Evolutionary conservation across 2,888 invertebrate genomes (phyloP), one percentile per base, ranked within the genome.

Genomic region (Habroteleia sp.): DNA sequence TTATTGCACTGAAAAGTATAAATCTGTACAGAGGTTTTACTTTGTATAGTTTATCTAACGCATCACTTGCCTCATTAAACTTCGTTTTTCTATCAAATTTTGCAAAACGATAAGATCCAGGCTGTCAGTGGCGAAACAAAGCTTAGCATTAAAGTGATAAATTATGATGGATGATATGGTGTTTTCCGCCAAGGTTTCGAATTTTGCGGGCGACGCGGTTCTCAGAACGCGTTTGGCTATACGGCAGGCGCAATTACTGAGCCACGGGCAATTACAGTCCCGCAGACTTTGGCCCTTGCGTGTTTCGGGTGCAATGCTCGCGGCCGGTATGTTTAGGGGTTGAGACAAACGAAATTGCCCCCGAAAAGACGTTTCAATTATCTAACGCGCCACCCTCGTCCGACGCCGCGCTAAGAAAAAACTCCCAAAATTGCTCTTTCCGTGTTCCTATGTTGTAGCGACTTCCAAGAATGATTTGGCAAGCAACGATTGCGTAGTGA

Each of bases 221-320:
- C 75, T 37, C n/a, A 20, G 75, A 75, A 75, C 8, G 10, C 29
- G 54, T 41, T 54, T 14, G 65, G 20, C 37, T 63, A 58, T 58
- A 58, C 27, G 56, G 39, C 62, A 48, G 50, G 56, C 35, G 75
- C 56, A 75, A 75, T 75, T 75, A 75, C 71, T 44, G 60, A 42
- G 65, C 65, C 52, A 54, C 58, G 63, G 41, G 56, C 74, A 71
- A 75, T 75, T 75, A 75, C 74, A 50, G 65, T 65, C 50, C 14
- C 58, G 54, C 39, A 50, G 69, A 52, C 74, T 48, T 54, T 69
- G 68, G 46, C 69, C 62, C 54, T 75, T 63, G 75, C 75, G 75
- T 75, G 75, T 54, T 29, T 75, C 25, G 71, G 44, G 60, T 62
- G 65, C 63, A 73, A 66, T 48, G 69, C 23, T 62, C 68, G 58